Base-by-base conservation (phyloP, 2,113 vertebrate species). In the Pterocles burchelli region DNA sequence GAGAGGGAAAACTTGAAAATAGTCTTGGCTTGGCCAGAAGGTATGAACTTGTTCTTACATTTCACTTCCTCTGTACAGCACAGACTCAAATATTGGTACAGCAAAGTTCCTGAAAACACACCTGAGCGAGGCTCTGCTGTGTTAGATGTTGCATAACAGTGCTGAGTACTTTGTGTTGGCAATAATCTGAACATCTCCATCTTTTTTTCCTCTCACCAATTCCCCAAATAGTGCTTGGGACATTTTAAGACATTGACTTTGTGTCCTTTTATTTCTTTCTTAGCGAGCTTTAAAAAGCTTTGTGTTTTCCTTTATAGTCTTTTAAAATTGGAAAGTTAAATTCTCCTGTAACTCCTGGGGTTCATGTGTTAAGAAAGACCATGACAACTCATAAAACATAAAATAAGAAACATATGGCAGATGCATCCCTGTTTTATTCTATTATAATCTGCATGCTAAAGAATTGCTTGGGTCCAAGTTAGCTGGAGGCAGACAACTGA, bases 1-100 rank as follows among this genome's bases (percentile, higher is more conserved):
- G 13, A 88, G n/a, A 8, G 38, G 51, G 21, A 67, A 16, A 85
- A 66, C 31, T 84, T 46, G 61, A 89, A 95, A 93, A 80, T 41
- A 83, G 83, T 88, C 63, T 80, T 88, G 74, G 51, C 63, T 94
- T 80, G 33, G 55, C 31, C 43, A 36, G 62, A 61, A 91, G 36
- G 51, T 76, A 76, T 62, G 67, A 93, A 85, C 75, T 94, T 72
- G 31, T 55, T 91, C 78, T 73, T 90, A 79, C 31, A 70, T 91
- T 93, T 94, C 82, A 91, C 59, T 75, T 74, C 33, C 17, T 88
- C 71, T 83, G 45, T 62, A 38, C 31, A 52, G 52, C 46, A 68
- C 0, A 0, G 36, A 43, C 31, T 79, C 62, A 82, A 68, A 75
- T 45, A 74, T 11, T 87, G 57, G 65, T 43, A 21, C 26, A 70